Base-by-base conservation (phyloP, 2,888 invertebrate genomes). In the Thecocarcelia acutangulata region DNA sequence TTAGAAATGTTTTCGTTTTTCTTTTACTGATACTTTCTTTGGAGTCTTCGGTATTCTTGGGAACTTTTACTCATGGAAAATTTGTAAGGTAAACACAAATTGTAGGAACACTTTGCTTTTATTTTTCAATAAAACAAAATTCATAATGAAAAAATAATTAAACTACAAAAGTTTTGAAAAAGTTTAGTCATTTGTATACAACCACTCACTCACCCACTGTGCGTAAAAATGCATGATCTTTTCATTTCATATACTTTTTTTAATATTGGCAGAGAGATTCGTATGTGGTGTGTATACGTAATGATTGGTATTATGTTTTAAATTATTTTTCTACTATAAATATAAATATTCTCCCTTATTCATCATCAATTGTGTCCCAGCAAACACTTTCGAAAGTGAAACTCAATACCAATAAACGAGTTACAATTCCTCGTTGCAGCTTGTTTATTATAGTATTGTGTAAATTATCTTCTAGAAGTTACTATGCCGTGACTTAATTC, bases 301-400 rank as follows among this genome's bases (percentile, higher is more conserved):
- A 5, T 11, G 8, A 37, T 56, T 44, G 1, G 19, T 15, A 15
- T 15, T 13, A n/a, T 48, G 33, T 28, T 19, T 37, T 0, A 13
- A 19, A 12, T n/a, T 37, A 42, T 56, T 37, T 9, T 72, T 66
- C 9, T n/a, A 74, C 73, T 58, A 59, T 64, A 54, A 82, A 46
- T 44, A 61, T 68, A 52, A 59, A 61, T 64, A 56, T 24, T 64
- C 54, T 24, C 58, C 64, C 13, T 59, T 77, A 58, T 64, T 58
- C 61, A 80, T 80, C 70, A 70, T 58, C 69, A 33, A 13, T 52
- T 37, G 28, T 46, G 2, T 2, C 11, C 19, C 19, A 33, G 9
- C 33, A 3, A 33, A 33, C 33, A 33, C 24, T 24, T 24, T 24
- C 5, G 3, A 2, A 24, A 24, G 24, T 5, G 2, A 24, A 3